Base-by-base conservation (phyloP, 2,113 vertebrate species). In the Oreochromis spilurus region DNA sequence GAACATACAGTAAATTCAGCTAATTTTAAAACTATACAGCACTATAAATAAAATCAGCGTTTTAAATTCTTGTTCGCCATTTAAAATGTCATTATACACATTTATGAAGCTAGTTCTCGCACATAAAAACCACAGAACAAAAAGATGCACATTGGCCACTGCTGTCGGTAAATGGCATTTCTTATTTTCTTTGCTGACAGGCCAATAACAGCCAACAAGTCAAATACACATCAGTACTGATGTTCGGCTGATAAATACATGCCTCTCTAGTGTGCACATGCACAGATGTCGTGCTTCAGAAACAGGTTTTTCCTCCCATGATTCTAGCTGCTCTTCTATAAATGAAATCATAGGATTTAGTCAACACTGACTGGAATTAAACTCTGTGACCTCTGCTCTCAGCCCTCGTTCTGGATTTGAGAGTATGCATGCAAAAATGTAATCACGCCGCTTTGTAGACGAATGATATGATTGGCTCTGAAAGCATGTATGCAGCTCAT, bases 341-440 rank as follows among this genome's bases (percentile, higher is more conserved):
- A 87, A 87, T 70, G 75, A 91, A 84, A 89, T 87, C 45, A 82
- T 58, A 72, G 82, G 91, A 93, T 95, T 92, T 91, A 92, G 26
- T 83, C 14, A 84, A 88, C 75, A 83, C 84, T 67, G 48, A 67
- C 62, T 72, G 48, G 86, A 89, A 78, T 88, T 88, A 91, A 89
- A 84, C 87, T 81, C 31, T 1, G 9, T 26, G 60, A 91, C 83
- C 80, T 77, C 36, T 43, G 10, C 21, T 54, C 55, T 6, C 48
- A 40, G 52, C 9, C 43, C 48, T 82, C 50, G 5, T 57, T 78
- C 84, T 53, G 60, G 79, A 82, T 29, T 34, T 65, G 45, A 81
- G 65, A 90, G 38, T 43, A 58, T 19, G 8, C 50, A 55, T 26
- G 60, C 45, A 85, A 50, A n/a, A n/a, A 54, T 40, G 60, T 53